phyloP scores from a whole-genome alignment of 2,888 invertebrate genomes.

The Macaria notata region DNA sequence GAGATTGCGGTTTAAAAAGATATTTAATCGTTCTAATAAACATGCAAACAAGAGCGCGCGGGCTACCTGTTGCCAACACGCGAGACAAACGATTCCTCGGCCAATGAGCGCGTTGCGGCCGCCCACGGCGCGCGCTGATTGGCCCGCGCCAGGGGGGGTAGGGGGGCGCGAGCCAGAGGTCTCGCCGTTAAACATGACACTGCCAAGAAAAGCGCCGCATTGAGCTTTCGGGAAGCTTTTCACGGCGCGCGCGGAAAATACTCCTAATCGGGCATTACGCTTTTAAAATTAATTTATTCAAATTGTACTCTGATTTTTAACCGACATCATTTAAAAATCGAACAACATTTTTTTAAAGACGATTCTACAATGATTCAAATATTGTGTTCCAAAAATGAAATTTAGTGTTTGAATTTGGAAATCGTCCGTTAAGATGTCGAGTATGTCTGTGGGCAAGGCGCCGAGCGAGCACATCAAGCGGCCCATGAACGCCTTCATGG shows the following conservation, averaged over 20 bases:
- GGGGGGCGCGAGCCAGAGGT: constrained; percentile 54
- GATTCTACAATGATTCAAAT: constrained; percentile 3
- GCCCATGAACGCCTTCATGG: constrained; percentile 98
- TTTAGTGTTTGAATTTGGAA: constrained; percentile 18
- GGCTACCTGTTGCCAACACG: constrained; percentile 82
- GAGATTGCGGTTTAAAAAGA: constrained; percentile 72
- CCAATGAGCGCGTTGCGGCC: constrained; percentile 73
- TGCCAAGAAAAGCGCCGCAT: constrained; percentile 78
- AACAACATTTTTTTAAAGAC: background rate
- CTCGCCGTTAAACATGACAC: constrained; percentile 68
- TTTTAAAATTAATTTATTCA: constrained; percentile 28
- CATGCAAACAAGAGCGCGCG: constrained; percentile 77
- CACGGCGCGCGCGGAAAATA: constrained; percentile 63
- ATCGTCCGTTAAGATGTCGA: constrained; percentile 19
- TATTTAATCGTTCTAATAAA: constrained; percentile 80
- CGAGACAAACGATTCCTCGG: constrained; percentile 64
- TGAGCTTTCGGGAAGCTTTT: constrained; percentile 79
- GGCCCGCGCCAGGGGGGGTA: constrained; percentile 58
- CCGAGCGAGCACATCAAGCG: constrained; percentile 92
- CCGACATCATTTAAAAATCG: constrained; percentile 5
- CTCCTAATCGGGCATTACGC: constrained; percentile 28
- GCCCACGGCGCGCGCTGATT: constrained; percentile 72
- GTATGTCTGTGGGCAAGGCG: constrained; percentile 72
- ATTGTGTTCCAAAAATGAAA: constrained; percentile 19
- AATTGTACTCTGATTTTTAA: constrained; percentile 16